Evolutionary conservation across 2,797 vertebrate genomes (phyloP), one percentile per base, ranked within the genome.

Genomic region (Onychomys arenicola): DNA sequence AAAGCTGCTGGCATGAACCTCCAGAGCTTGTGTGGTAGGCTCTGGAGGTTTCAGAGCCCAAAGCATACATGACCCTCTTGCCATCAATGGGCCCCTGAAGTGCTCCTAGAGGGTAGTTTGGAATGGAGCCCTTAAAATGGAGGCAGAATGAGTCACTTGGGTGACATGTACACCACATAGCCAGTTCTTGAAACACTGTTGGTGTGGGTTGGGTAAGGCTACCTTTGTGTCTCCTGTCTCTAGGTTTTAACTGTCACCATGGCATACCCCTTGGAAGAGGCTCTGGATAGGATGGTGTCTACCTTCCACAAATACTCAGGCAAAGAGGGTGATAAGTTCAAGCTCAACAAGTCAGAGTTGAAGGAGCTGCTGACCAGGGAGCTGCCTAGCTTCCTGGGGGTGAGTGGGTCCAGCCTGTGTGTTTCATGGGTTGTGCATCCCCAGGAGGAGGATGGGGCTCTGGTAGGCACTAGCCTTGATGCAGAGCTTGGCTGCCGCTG

Each of bases 281-380:
- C 98, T 0, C 98, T 99, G 94, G 55, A 91, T 0, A 95, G 97
- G 81, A 98, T 99, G 77, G 98, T 99, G 90, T 0, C 17, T 1
- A 17, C 97, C 77, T 99, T 99, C 98, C 32, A 98, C 94, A 99
- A 98, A 94, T 99, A 99, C 40, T 98, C 99, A 0, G 95, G 98
- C 52, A 98, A 98, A 23, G 98, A 98, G 23, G 98, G 99, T 0
- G 98, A 99, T 97, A 98, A 97, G 2, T 6, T 43, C 96, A 99
- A 98, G 25, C 98, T 99, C 69, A 99, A 27, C 95, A 99, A 98
- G 55, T 9, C 0, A 0, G 99, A 99, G 97, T 98, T 99, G 55
- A 99, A 98, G 96, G 98, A 99, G 0, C 65, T 99, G 97, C 96
- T 99, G 25, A 59, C 91, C 6, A 98, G 96, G 67, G 99, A 99